Conservation (phyloP, 2,113 vertebrate species). For the Brachypodius melanocephalos region DNA sequence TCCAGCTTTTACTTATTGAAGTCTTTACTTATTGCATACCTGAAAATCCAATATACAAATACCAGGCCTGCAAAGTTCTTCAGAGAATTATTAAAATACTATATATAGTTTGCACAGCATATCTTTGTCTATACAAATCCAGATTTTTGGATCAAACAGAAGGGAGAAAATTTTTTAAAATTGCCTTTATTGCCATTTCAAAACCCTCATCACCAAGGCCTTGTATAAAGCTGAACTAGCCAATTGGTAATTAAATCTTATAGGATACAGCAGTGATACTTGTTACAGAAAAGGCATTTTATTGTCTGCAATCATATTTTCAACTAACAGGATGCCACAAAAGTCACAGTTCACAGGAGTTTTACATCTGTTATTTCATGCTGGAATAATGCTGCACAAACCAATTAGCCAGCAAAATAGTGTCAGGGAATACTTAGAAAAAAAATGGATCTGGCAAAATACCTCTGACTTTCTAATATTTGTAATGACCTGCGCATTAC, state of each 20-base stretch:
- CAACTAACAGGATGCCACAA: background rate
- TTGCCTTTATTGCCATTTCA: background rate
- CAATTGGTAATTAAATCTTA: constrained; percentile 22
- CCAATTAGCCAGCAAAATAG: background rate
- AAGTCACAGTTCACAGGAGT: background rate
- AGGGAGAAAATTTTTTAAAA: background rate
- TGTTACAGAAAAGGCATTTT: background rate
- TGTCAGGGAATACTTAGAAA: background rate
- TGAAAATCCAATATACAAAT: background rate
- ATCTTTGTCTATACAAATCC: background rate
- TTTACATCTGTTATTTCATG: background rate
- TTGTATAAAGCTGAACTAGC: background rate
- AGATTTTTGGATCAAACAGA: background rate
- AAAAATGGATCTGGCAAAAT: background rate
- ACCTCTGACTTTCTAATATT: background rate
- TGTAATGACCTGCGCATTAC: background rate
- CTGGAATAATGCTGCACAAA: background rate
- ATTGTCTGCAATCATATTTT: background rate
- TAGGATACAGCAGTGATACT: background rate
- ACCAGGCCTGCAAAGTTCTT: background rate
- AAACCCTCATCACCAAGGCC: background rate
- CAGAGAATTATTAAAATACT: background rate
- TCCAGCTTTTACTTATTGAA: background rate
- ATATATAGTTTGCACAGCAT: background rate
- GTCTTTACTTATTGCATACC: background rate